These are phyloP conservation scores for Poecilia velifera DNA, from an alignment of 2,797 vertebrate species.

Conservation along the genomic window DNA sequence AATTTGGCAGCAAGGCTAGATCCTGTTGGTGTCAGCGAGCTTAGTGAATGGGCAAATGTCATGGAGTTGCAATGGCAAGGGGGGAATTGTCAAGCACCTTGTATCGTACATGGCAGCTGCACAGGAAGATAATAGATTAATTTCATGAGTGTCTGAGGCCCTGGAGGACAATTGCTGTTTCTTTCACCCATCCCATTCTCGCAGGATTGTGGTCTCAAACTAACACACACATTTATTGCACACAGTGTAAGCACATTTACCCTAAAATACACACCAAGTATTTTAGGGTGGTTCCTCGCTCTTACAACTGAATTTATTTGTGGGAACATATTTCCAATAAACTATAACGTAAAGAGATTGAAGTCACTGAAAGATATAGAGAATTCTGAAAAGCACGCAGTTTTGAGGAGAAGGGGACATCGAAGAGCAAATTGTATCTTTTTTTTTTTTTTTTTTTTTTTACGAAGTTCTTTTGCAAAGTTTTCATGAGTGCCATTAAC, in stretches of 20 bases:
- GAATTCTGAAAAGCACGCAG: not conserved
- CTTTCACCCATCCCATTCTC: slow-evolving; percentile 57
- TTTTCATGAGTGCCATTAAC: not conserved
- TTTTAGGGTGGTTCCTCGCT: slow-evolving; percentile 9
- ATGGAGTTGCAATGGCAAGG: slow-evolving; percentile 76
- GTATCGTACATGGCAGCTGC: slow-evolving; percentile 80
- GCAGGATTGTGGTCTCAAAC: slow-evolving; percentile 58
- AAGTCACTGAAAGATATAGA: not conserved
- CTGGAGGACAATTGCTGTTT: slow-evolving; percentile 81
- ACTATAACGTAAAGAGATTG: not conserved
- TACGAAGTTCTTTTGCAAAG: not conserved
- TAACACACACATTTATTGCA: slow-evolving; percentile 53
- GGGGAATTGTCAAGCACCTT: slow-evolving; percentile 82
- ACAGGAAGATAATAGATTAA: slow-evolving; percentile 86
- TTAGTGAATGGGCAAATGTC: slow-evolving; percentile 82
- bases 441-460: not conserved
- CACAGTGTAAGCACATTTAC: slow-evolving; percentile 51
- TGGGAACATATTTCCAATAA: slow-evolving; percentile 26
- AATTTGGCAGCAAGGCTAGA: slow-evolving; percentile 83
- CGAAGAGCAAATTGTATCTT: not conserved
- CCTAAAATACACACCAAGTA: slow-evolving; percentile 36
- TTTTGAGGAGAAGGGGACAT: not conserved
- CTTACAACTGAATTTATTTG: slow-evolving; percentile 38
- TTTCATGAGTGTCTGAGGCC: slow-evolving; percentile 82
- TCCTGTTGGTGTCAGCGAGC: slow-evolving; percentile 86